Base-by-base conservation (phyloP, 2,113 vertebrate genomes). In the Jaculus jaculus region DNA sequence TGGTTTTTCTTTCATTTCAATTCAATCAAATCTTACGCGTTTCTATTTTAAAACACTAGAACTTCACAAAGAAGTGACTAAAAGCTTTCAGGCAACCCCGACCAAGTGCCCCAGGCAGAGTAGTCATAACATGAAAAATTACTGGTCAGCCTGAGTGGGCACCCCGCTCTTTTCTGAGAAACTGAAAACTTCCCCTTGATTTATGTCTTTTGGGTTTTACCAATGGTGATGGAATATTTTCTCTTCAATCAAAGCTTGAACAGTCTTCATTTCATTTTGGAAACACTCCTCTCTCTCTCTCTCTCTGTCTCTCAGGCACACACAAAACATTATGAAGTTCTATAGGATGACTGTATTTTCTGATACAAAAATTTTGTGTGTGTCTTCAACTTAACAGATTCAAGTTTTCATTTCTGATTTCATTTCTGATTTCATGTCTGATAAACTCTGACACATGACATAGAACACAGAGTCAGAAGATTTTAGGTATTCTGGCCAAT, bases 1-100 rank as follows among this genome's bases (percentile, higher is more conserved):
- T 71, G 13, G 71, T 87, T 85, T 65, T 47, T 83, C 60, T 93
- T 90, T 92, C 21, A 93, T 88, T 47, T 96, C 32, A 23, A 84
- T 79, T 94, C 75, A 86, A 51, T 78, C 47, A 92, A 84, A 73
- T 42, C 7, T 13, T 47, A 51, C 28, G 2, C 51, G 7, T 51
- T 74, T 89, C 11, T 66, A 24, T 75, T 91, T 83, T 34, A 58
- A 1, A 8, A 37, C 68, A 42, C 63, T 30, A 88, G 42, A 80
- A 73, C 10, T 63, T 83, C 32, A 61, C 63, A 92, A 54, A 86
- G 71, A 15, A 63, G 5, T 60, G 83, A 30, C 23, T 58, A 30
- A 47, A 69, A 87, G 21, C 3, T 13, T 84, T 92, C 63, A 65
- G 58, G 73, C 84, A 69, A 69, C 20, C 7, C 54, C 7, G 18